Evolutionary conservation across 2,113 vertebrate species (phyloP), one percentile per base, ranked within the genome.

Genomic region (Rhinolophus sinicus): DNA sequence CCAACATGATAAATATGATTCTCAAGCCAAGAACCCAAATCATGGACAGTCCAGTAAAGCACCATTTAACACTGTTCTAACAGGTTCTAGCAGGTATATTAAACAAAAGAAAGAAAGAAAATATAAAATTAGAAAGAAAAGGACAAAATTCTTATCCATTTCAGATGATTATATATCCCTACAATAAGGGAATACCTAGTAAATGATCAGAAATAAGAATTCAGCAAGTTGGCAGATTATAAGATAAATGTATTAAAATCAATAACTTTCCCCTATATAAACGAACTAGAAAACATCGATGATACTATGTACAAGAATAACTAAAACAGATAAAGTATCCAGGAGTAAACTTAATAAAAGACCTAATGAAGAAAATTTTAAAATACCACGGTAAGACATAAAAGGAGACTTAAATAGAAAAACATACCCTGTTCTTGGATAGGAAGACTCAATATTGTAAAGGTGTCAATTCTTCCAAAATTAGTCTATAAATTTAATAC

Each of bases 401-500:
- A 64, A 75, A 65, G 26, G 24, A 69, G 9, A 85, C 64, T 95
- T 82, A 91, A 47, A 78, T 0, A 90, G 58, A 67, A 92, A 90
- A 95, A 60, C 58, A 88, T 47, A 73, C 24, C 44, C 96, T 96
- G 52, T 56, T 78, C 76, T 87, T 87, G 40, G 16, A 90, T 33
- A 90, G n/a, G 56, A 85, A 90, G n/a, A 65, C 5, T 92, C 69
- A 54, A 75, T 73, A 92, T 44, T 60, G 40, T 72, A 70, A 90
- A 94, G 47, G 35, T 87, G 65, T 60, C 3, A 65, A 78, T 88
- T 94, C 86, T 90, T 96, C 69, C 70, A 84, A 94, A 94, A 93
- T 88, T 88, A 88, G 76, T 81, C 70, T 94, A 83, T 52, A 93
- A 92, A 92, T 85, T 90, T 94, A 97, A 77, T 56, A 88, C 40